Conservation (phyloP, 92 coral and sea anemone genomes). For the Umimayanthus kanabou region DNA sequence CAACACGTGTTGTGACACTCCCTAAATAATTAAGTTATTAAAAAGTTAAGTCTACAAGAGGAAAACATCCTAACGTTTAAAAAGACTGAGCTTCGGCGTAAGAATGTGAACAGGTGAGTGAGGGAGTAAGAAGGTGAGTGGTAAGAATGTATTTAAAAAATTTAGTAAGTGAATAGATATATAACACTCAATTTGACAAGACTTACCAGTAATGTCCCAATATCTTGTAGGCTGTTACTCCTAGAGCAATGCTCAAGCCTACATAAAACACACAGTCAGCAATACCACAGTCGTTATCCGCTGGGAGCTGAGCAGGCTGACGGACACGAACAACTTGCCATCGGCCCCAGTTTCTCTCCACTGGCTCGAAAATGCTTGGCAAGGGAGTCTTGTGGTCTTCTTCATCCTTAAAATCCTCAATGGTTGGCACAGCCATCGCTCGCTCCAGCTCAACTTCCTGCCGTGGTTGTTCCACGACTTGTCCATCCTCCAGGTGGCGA, state of each 20-base stretch:
- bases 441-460: not conserved
- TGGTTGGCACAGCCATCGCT: not conserved
- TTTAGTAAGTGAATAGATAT: no score
- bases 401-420: not conserved
- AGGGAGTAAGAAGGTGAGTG: no score
- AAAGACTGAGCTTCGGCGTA: no score
- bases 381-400: not conserved
- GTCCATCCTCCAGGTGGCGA: not conserved
- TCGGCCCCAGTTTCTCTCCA: constrained; percentile 22
- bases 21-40: no score
- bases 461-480: not conserved
- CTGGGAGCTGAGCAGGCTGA: not conserved
- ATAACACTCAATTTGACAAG: no score
- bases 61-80: no score
- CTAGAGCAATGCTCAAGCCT: not conserved
- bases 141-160: no score
- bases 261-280: not conserved
- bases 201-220: not conserved
- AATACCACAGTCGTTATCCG: not conserved
- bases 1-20: no score
- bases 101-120: no score
- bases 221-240: not conserved
- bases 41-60: no score
- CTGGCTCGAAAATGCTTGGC: not conserved
- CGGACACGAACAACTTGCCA: not conserved